phyloP scores from a whole-genome alignment of 2,113 vertebrate species.

The Pituophis catenifer region DNA sequence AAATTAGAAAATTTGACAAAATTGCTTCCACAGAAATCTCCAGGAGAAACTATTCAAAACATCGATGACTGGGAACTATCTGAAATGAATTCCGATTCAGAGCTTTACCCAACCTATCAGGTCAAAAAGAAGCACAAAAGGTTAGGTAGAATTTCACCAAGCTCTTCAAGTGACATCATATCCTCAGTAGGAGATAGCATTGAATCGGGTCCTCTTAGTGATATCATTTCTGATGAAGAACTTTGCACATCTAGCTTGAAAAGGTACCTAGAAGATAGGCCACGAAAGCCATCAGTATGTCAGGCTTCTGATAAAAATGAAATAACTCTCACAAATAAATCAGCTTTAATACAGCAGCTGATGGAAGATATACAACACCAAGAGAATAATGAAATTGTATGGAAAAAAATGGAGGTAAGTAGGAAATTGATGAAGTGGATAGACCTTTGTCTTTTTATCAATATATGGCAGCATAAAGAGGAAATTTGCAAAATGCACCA shows the following conservation, averaged over 20 bases:
- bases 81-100: conserved; percentile 88
- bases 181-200: conserved; percentile 87
- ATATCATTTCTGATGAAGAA: conserved; percentile 87
- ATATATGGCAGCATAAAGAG: neutral
- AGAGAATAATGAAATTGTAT: conserved; percentile 84
- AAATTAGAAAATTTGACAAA: conserved; percentile 90
- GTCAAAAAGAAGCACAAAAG: conserved; percentile 71
- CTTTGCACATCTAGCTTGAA: conserved; percentile 63
- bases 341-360: conserved; percentile 81
- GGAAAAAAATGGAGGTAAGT: conserved; percentile 92
- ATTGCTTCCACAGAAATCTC: conserved; percentile 78
- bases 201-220: conserved; percentile 88
- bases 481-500: neutral
- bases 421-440: neutral
- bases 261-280: conserved; percentile 60
- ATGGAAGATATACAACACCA: conserved; percentile 88
- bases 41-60: conserved; percentile 79
- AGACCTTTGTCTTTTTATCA: neutral
- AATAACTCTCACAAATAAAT: conserved; percentile 65
- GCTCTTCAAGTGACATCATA: conserved; percentile 88
- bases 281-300: conserved; percentile 41
- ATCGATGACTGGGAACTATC: conserved; percentile 97
- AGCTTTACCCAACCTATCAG: conserved; percentile 68
- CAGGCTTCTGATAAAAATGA: conserved; percentile 63
- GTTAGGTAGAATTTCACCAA: conserved; percentile 76